Percentiles rank a stretch among this genome's conserved stretches.
phyloP scores from a whole-genome alignment of 2,888 invertebrate genomes.

The Thyatira batis region DNA sequence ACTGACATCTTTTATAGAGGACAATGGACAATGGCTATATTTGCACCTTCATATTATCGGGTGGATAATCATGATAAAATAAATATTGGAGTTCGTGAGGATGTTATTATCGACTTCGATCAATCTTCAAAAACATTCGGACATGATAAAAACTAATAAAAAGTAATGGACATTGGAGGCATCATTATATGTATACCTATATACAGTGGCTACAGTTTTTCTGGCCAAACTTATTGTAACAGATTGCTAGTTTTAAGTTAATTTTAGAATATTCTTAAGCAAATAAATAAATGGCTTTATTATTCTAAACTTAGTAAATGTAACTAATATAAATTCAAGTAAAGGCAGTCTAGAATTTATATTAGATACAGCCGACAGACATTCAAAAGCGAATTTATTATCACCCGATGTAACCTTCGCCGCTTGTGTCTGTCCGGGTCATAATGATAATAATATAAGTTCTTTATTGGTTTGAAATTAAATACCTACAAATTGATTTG shows the following conservation, averaged over 20 bases:
- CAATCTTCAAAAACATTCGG: background rate
- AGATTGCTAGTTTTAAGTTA: too few relatives aligned
- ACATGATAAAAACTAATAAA: too few relatives aligned
- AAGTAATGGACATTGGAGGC: too few relatives aligned
- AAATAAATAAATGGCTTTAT: background rate
- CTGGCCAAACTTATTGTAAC: too few relatives aligned
- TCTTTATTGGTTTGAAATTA: background rate
- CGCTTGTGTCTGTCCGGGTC: constrained; percentile 34
- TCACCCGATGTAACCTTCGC: constrained; percentile 22
- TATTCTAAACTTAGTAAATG: background rate
- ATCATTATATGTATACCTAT: too few relatives aligned
- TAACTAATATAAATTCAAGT: background rate
- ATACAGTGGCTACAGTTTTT: too few relatives aligned
- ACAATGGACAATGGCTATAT: background rate
- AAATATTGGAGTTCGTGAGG: background rate
- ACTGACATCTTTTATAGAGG: background rate
- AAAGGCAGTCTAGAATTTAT: background rate
- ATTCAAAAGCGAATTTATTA: constrained; percentile 15
- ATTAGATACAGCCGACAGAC: constrained; percentile 4
- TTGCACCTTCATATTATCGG: background rate
- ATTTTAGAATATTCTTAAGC: background rate
- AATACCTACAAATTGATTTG: background rate
- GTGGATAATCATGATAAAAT: background rate
- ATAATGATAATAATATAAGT: constrained; percentile 22
- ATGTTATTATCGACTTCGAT: background rate